Base-by-base conservation (phyloP, 1,140 invertebrate genomes). In the Drosophila truncata region DNA sequence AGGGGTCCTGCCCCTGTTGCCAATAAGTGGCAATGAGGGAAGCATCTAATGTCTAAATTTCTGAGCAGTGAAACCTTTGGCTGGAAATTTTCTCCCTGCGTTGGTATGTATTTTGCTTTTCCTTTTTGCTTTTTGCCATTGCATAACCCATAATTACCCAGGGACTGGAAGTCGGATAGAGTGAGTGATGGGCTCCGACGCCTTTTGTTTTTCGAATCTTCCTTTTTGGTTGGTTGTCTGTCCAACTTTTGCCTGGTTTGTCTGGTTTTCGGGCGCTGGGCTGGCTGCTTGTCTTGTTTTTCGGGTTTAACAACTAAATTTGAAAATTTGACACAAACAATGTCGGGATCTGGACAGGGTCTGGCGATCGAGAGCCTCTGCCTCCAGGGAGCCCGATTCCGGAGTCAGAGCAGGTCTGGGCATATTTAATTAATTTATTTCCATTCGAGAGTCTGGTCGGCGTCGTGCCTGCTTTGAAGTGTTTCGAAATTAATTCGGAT, bases 341-440 rank as follows among this genome's bases (percentile, higher is more conserved):
- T 90, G 85, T 63, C 63, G 47, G 46, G 60, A 29, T 16, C 35
- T 67, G 62, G 27, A 66, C 67, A 57, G 65, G 27, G 44, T 66
- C 66, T 27, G 58, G 52, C n/a, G 76, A 70, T 66, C 76, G 41
- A 54, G 37, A 57, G 37, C 16, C 63, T 31, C 18, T 65, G 80
- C 76, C 83, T 86, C 64, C 69, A 55, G 82, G 82, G 70, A 76
- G 82, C 70, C 70, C 50, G 47, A 69, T 55, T 66, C 57, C 63
- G 14, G 59, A 69, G 42, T 65, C 60, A n/a, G 57, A 42, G 29
- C 52, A 52, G 50, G 62, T 50, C 76, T 70, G 72, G 78, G 84
- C 80, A 88, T 90, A 90, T 90, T 90, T 90, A 90, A 90, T 90
- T 90, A 90, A 90, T 90, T 90, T 90, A 90, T 90, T 82, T 90